Base-by-base conservation (phyloP, 2,113 vertebrate genomes). In the Orientallactaga bullata region DNA sequence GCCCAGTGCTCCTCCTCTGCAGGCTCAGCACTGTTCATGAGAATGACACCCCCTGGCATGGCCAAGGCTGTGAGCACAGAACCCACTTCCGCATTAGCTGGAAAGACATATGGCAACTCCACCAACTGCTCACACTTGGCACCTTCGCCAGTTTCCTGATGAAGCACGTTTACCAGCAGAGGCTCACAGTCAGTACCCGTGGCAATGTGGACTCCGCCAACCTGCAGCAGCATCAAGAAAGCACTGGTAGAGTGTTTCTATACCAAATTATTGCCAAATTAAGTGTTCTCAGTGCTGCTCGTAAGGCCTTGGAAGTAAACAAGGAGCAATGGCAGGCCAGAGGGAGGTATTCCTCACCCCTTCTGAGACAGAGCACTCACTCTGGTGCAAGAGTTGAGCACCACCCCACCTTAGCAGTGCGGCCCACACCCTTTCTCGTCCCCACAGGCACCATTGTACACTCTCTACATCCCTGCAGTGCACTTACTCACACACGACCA, bases 101-200 rank as follows among this genome's bases (percentile, higher is more conserved):
- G 91, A 42, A 98, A 97, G n/a, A 98, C 81, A 0, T 77, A 96
- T 63, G 97, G 92, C 0, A 89, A 95, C 72, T 98, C 98, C 1
- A 77, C 88, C 95, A 97, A 88, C 61, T 92, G 97, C 85, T 94
- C 96, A 42, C 96, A 97, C 55, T 86, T 96, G 15, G 90, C 94
- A 17, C 96, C 96, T n/a, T 95, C 97, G 0, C 97, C 96, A 68
- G 97, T 73, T 24, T 95, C 97, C 11, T 98, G 96, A 18, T 95
- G 98, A 37, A 99, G 98, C 2, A 99, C 97, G 0, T 98, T 99
- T 32, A 99, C 65, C 60, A 99, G 97, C 95, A 99, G 96, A 0
- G 99, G 99, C 95, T 99, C 99, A 30, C 98, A 99, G 73, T 99
- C 98, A 0, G 97, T 88, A 39, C 99, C 99, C 0, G 97, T 97